Evolutionary conservation across 1,140 invertebrate genomes (phyloP), one percentile per base, ranked within the genome.

Genomic region (Scaptodrosophila lebanonensis): DNA sequence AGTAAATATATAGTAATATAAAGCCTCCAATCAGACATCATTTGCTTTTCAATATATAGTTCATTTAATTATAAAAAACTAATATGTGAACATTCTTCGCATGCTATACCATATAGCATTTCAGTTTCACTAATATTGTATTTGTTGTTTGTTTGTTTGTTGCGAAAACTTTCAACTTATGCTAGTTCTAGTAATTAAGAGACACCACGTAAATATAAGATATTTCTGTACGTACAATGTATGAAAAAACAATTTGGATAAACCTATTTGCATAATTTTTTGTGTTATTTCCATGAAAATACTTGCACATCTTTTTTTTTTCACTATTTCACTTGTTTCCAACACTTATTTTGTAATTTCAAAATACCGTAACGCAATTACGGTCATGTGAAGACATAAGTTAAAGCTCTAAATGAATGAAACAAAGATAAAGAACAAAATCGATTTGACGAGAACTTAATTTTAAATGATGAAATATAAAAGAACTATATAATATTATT

Each of bases 251-350:
- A 11, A 22, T 39, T 43, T 63, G 1, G 40, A n/a, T 63, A 17
- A 43, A 40, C 20, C 6, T 44, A 29, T 48, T 50, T 60, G 35
- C 36, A 59, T 66, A 65, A 53, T 59, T 69, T 35, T 69, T 68
- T 75, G 56, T 71, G 63, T 82, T 66, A 75, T 79, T 75, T 79
- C 65, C 69, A 66, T 73, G 75, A 82, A 79, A 79, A 79, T 82
- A 82, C 75, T 79, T 79, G 75, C 75, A 79, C 75, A 75, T 82
- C 32, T 20, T 32, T 54, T 9, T 42, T 51, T 36, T 38, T 48
- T 50, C 13, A 53, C 47, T 33, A 13, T 60, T 76, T 43, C 20
- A 30, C 61, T 27, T 27, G 39, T 36, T 33, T 56, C 52, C 12
- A n/a, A n/a, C 33, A 18, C 62, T 60, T 68, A 16, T 22, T 45